A percentile compares a stretch with the other conserved stretches of the same genome.
These are phyloP conservation scores for Eira barbara DNA, from an alignment of 2,113 vertebrate genomes.

Conservation along the genomic window DNA sequence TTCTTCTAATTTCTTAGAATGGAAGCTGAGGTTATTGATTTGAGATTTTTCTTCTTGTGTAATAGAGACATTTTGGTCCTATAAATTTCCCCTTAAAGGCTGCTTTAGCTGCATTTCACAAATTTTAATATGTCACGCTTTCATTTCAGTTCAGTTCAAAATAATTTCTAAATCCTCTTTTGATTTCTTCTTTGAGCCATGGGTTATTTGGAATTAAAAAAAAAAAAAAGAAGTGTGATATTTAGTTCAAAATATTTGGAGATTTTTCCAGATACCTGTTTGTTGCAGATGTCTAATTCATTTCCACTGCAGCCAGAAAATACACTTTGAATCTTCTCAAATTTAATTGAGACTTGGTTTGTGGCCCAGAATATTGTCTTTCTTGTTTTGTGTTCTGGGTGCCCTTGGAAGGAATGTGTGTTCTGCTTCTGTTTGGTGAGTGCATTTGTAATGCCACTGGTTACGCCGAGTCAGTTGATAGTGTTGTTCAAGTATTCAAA, in stretches of 20 bases:
- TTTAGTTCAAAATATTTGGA: constrained; percentile 11
- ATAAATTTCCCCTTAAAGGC: background rate
- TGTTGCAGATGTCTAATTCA: background rate
- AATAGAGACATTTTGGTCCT: background rate
- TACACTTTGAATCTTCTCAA: background rate
- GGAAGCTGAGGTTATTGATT: background rate
- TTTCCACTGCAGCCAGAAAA: background rate
- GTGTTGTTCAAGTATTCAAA: background rate
- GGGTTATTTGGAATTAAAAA: background rate
- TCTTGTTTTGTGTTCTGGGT: background rate
- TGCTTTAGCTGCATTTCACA: background rate
- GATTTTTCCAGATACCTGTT: background rate
- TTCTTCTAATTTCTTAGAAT: background rate
- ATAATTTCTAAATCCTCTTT: background rate
- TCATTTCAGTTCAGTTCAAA: background rate
- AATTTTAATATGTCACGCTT: background rate
- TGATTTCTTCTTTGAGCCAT: background rate
- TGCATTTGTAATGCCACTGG: background rate
- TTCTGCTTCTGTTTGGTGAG: background rate
- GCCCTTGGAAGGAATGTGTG: background rate
- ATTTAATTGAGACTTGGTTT: background rate
- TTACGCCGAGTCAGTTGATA: background rate
- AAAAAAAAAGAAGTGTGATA: background rate
- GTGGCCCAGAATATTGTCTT: background rate
- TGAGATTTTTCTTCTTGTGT: background rate